phyloP scores from a whole-genome alignment of 2,797 vertebrate species.

The Dendrocincla tyrannina region DNA sequence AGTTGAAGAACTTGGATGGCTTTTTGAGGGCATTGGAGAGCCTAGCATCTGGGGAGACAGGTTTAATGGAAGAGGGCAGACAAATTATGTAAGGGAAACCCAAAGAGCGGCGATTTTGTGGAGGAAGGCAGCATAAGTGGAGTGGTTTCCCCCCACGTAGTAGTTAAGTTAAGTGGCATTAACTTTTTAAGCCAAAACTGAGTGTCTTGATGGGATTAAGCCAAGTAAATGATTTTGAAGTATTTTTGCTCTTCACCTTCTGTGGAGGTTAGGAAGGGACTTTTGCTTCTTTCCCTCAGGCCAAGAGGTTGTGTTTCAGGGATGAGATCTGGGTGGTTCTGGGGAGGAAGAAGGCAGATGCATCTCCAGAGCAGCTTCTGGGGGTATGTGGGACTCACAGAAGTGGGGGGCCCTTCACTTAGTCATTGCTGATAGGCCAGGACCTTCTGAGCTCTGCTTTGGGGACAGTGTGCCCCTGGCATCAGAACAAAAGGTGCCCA shows the following conservation, averaged over 20 bases:
- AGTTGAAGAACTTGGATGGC: background rate
- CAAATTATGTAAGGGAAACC: background rate
- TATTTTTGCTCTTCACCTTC: background rate
- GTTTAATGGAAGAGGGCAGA: background rate
- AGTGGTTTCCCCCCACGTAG: background rate
- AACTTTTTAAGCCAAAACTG: background rate
- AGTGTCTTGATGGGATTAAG: background rate
- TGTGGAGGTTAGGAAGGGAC: background rate
- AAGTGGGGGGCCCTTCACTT: rapidly evolving
- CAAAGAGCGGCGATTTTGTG: background rate
- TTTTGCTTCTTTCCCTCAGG: background rate
- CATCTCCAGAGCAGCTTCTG: background rate
- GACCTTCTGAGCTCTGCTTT: background rate
- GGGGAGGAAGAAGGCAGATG: background rate
- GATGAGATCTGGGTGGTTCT: background rate
- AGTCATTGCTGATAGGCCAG: background rate
- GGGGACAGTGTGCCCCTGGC: background rate
- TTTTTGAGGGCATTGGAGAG: background rate
- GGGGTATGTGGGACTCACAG: background rate
- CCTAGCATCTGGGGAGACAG: background rate
- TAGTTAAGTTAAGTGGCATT: background rate
- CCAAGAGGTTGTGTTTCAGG: background rate
- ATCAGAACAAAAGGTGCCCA: background rate
- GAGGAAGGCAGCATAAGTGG: background rate
- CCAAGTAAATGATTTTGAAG: background rate